Evolutionary conservation across 2,797 vertebrate species (phyloP).

Genomic region (Mus spretus): DNA sequence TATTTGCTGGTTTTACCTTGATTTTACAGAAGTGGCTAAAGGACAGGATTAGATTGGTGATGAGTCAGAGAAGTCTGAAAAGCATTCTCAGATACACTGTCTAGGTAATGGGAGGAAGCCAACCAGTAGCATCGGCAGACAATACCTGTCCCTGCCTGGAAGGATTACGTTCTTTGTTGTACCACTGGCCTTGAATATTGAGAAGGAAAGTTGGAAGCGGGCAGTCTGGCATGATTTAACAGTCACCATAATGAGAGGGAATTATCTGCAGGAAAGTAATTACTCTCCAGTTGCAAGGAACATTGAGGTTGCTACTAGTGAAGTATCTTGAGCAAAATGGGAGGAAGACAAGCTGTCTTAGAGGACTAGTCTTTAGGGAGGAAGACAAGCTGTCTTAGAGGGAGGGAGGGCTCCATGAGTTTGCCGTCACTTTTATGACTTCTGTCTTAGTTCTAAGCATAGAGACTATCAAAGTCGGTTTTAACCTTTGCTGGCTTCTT

Average conservation of each 20-base stretch:
- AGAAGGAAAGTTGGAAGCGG: slow-evolving; percentile 63
- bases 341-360: not conserved
- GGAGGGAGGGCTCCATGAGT: not conserved
- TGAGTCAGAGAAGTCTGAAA: not conserved
- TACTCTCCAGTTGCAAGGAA: slow-evolving; percentile 67
- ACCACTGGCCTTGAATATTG: not conserved
- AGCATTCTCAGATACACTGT: not conserved
- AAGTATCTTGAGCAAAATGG: slow-evolving; percentile 60
- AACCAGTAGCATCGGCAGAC: not conserved
- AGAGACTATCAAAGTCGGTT: not conserved
- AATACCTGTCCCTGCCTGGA: not conserved
- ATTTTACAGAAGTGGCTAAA: not conserved
- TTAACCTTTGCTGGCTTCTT: not conserved
- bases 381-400: not conserved
- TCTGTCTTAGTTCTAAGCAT: slow-evolving; percentile 4
- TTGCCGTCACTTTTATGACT: not conserved
- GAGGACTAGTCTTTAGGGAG: slow-evolving; percentile 33
- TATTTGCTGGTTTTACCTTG: not conserved
- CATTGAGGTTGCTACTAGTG: slow-evolving; percentile 27
- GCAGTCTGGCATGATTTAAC: slow-evolving; percentile 72
- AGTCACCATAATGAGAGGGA: slow-evolving; percentile 76
- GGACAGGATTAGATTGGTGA: not conserved
- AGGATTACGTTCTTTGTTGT: not conserved
- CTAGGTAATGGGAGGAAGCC: not conserved
- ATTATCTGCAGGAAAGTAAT: slow-evolving; percentile 81